phyloP scores from a whole-genome alignment of 2,888 invertebrate genomes.

The Ceriagrion tenellum region DNA sequence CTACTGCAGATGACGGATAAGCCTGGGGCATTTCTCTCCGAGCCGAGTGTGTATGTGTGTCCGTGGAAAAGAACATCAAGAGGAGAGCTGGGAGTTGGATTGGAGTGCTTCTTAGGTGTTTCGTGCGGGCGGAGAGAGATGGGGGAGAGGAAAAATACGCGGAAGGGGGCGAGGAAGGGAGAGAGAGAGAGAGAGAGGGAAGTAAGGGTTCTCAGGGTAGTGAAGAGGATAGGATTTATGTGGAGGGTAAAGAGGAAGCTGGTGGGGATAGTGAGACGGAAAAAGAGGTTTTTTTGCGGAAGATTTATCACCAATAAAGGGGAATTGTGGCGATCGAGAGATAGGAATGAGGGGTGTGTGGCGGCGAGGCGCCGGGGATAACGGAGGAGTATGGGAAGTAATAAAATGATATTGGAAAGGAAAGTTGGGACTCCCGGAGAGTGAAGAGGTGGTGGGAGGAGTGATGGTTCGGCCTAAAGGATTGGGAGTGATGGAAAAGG shows the following conservation, averaged over 20 bases:
- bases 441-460: background rate
- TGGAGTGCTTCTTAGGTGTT: too few species aligned
- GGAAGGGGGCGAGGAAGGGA: background rate
- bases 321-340: background rate
- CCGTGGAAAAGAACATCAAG: too few species aligned
- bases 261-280: background rate
- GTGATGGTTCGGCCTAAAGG: too few species aligned
- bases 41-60: too few species aligned
- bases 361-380: background rate
- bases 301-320: constrained; percentile 3
- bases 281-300: background rate
- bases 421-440: background rate
- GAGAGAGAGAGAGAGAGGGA: background rate
- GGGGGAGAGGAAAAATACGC: background rate
- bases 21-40: too few species aligned
- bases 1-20: background rate
- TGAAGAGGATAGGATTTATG: background rate
- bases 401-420: background rate
- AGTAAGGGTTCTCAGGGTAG: too few species aligned
- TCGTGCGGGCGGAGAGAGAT: too few species aligned
- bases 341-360: background rate
- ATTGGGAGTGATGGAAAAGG: background rate
- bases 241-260: background rate
- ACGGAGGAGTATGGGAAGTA: background rate
- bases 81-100: too few species aligned